Percentiles rank a stretch among this genome's conserved stretches.
phyloP scores from a whole-genome alignment of 2,888 invertebrate genomes.

The Pandemis cinnamomeana region DNA sequence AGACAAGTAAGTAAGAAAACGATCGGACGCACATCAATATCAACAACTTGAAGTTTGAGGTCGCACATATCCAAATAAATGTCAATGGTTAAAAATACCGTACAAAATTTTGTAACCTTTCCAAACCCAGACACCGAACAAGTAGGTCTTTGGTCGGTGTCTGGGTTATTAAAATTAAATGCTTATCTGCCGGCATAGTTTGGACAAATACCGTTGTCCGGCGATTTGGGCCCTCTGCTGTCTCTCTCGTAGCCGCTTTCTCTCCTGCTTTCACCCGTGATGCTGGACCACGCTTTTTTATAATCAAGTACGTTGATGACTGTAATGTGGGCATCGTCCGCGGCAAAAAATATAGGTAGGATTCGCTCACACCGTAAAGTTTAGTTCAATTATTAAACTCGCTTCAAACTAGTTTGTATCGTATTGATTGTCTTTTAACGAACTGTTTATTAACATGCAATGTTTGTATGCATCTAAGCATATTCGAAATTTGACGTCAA shows the following conservation, averaged over 20 bases:
- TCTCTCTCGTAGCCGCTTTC: slow-evolving; percentile 65
- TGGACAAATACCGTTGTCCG: slow-evolving; percentile 45
- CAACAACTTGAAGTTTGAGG: not conserved
- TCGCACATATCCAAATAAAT: slow-evolving; percentile 3
- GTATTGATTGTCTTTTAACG: not conserved
- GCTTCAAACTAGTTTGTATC: not conserved
- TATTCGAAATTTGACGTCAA: no score
- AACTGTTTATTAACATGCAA: no score
- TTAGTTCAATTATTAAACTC: not conserved
- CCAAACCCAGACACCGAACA: not conserved
- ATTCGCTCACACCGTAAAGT: not conserved
- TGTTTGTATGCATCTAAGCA: no score
- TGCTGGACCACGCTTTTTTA: slow-evolving; percentile 42
- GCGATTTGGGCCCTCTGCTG: slow-evolving; percentile 47
- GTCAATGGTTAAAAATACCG: not conserved
- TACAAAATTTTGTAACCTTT: not conserved
- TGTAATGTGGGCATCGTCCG: slow-evolving; percentile 11
- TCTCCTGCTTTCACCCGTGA: slow-evolving; percentile 61
- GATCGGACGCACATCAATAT: not conserved
- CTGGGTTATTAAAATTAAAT: slow-evolving; percentile 27
- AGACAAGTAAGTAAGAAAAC: not conserved
- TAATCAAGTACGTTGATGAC: slow-evolving; percentile 27
- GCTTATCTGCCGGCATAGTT: slow-evolving; percentile 32
- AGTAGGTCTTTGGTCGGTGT: not conserved
- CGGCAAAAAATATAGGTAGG: not conserved